These are phyloP conservation scores for Drosophila falleni DNA, from an alignment of 2,888 invertebrate genomes.

Conservation along the genomic window DNA sequence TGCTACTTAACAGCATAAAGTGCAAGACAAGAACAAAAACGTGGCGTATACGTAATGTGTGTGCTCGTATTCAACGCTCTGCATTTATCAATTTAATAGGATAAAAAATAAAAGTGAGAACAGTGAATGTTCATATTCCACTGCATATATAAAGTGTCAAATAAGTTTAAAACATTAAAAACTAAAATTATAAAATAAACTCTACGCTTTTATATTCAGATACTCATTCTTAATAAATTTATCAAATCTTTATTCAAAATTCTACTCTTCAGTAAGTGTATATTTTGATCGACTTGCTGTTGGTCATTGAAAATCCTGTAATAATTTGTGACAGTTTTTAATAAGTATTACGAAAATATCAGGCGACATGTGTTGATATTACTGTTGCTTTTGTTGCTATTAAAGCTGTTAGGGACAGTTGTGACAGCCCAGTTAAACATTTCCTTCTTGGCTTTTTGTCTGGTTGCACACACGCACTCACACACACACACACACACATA, in stretches of 20 bases:
- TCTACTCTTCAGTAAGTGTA: background rate
- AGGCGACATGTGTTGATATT: conserved; percentile 28
- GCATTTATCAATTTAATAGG: conserved; percentile 50
- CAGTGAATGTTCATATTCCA: background rate
- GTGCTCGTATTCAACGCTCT: conserved; percentile 16
- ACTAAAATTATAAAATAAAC: too few species aligned
- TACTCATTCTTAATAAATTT: too few species aligned
- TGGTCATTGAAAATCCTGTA: background rate
- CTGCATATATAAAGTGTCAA: too few species aligned
- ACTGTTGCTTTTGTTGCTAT: conserved; percentile 23
- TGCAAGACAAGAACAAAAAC: conserved; percentile 14
- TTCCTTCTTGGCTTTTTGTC: conserved; percentile 48
- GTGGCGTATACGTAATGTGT: conserved; percentile 23
- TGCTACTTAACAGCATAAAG: conserved; percentile 37
- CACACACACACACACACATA: conserved; percentile 3
- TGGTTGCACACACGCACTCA: conserved; percentile 11
- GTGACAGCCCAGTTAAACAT: conserved; percentile 52
- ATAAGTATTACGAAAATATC: conserved; percentile 25
- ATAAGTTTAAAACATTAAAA: conserved; percentile 51
- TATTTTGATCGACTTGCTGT: background rate
- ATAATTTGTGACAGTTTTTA: conserved; percentile 18
- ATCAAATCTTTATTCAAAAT: background rate
- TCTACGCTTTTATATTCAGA: too few species aligned
- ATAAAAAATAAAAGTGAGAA: conserved; percentile 36
- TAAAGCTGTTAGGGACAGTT: conserved; percentile 51